Base-by-base conservation (phyloP, 2,888 invertebrate genomes). In the Bibio marci region DNA sequence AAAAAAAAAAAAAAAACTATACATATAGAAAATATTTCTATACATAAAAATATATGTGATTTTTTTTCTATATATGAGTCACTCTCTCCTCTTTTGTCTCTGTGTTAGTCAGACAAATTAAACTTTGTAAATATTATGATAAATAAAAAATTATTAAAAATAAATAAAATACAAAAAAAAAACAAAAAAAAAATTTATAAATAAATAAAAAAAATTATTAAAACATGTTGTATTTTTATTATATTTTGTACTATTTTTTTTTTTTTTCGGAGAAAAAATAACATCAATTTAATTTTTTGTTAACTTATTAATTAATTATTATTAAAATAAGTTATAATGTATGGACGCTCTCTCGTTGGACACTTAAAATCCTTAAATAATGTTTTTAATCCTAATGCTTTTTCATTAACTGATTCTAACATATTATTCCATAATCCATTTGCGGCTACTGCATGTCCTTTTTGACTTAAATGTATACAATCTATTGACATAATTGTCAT, bases 371-470 rank as follows among this genome's bases (percentile, higher is more conserved):
- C 50, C 27, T 52, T 42, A 39, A 62, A 61, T 13, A 54, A 30
- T 18, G 49, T 45, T 2, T 41, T 38, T 56, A 62, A 60, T 15
- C 50, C 48, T 3, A 43, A 39, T 4, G 55, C 48, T 49, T 70
- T 70, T n/a, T 51, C 45, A 1, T 63, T 64, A 7, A 61, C 55
- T n/a, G 65, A 64, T 49, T 68, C 58, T 46, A 71, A 40, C 50
- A 71, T 54, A 43, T 66, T 69, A 46, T 69, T 69, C 70, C 70
- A 71, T 4, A 70, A 43, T 13, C 60, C 58, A 44, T 64, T 66
- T 2, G 64, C 59, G 44, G 60, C 44, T 11, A 44, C 15, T 8
- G 49, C 48, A 41, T 49, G 47, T 18, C 48, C 49, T 37, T 46
- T 48, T 40, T 49, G 49, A 38, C 48, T 48, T 4, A 49, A 38